phyloP scores from a whole-genome alignment of 92 coral and sea anemone genomes.

The Parazoanthus darwini region DNA sequence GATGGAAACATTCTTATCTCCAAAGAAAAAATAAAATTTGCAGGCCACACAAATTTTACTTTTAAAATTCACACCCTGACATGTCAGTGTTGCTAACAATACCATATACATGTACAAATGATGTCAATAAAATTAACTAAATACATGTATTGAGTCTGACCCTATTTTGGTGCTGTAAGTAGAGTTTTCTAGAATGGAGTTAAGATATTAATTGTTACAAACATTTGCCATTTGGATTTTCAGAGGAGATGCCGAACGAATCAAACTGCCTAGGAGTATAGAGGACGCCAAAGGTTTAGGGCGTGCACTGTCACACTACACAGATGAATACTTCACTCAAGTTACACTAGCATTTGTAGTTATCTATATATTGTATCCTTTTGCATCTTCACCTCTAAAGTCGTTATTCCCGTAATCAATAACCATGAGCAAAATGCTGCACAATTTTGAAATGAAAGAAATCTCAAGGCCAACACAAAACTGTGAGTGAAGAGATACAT shows the following conservation, averaged over 20 bases:
- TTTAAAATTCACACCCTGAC: too few relatives aligned
- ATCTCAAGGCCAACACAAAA: too few relatives aligned
- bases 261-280: constrained; percentile 81
- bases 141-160: too few relatives aligned
- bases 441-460: not conserved
- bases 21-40: too few relatives aligned
- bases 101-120: too few relatives aligned
- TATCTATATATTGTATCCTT: constrained; percentile 91
- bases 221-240: not conserved
- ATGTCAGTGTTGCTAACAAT: too few relatives aligned
- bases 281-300: constrained; percentile 94
- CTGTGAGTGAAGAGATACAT: too few relatives aligned
- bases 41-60: too few relatives aligned
- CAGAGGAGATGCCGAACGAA: constrained; percentile 85
- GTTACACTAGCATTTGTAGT: constrained; percentile 82
- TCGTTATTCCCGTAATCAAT: too few relatives aligned
- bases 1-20: too few relatives aligned
- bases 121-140: too few relatives aligned
- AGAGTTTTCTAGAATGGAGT: too few relatives aligned
- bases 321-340: constrained; percentile 86
- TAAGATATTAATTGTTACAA: not conserved
- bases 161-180: not conserved
- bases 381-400: not conserved
- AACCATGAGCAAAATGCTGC: not conserved
- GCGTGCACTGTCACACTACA: constrained; percentile 82